phyloP scores from a whole-genome alignment of 2,888 invertebrate species.

The Sinotaia quadrata region DNA sequence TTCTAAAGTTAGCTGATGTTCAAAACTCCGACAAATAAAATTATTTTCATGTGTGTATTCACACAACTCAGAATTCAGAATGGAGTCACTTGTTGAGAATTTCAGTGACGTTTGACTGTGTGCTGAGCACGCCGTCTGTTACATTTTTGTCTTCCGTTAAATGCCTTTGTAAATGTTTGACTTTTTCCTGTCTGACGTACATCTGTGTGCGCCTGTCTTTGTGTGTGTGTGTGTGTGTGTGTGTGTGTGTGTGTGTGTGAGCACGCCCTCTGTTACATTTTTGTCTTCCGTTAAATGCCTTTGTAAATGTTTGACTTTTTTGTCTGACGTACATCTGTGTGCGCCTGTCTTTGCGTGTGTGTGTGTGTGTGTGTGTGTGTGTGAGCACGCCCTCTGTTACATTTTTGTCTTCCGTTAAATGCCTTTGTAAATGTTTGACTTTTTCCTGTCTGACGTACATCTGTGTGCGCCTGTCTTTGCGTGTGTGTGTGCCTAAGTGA shows the following conservation, averaged over 20 bases:
- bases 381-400: too few relatives aligned
- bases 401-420: too few relatives aligned
- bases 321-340: neutral
- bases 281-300: too few relatives aligned
- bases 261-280: too few relatives aligned
- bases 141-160: too few relatives aligned
- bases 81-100: too few relatives aligned
- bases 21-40: too few relatives aligned
- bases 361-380: neutral
- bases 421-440: neutral
- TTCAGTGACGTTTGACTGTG: too few relatives aligned
- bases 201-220: neutral
- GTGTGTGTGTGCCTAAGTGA: neutral
- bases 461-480: neutral
- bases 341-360: neutral
- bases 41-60: too few relatives aligned
- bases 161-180: neutral
- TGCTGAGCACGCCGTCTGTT: too few relatives aligned
- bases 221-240: neutral
- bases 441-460: neutral
- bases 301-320: neutral
- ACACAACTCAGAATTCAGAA: too few relatives aligned
- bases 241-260: slow-evolving; percentile 2
- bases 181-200: neutral
- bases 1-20: too few relatives aligned